phyloP scores from a whole-genome alignment of 2,113 vertebrate genomes.

The Zosterops borbonicus region DNA sequence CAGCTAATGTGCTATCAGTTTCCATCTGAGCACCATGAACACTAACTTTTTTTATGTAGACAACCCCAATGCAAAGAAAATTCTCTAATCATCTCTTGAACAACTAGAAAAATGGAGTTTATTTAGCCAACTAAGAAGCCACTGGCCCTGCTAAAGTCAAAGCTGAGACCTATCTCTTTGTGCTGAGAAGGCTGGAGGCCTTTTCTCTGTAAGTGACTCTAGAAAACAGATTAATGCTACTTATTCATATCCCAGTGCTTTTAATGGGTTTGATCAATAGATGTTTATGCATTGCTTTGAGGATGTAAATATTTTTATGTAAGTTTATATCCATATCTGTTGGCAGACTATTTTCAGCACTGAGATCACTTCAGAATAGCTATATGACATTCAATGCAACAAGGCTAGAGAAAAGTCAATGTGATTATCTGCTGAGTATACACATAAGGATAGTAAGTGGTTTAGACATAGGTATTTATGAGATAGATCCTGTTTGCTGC shows the following conservation, averaged over 20 bases:
- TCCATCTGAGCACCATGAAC: background rate
- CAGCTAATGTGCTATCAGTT: background rate
- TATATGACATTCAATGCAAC: constrained; percentile 7
- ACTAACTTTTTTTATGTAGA: background rate
- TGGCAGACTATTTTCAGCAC: background rate
- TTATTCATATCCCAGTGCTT: background rate
- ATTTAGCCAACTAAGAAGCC: background rate
- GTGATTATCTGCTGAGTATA: constrained; percentile 8
- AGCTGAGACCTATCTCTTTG: background rate
- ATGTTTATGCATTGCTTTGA: background rate
- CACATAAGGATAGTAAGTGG: background rate
- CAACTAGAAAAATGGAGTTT: background rate
- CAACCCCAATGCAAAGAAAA: background rate
- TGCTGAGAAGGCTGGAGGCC: background rate
- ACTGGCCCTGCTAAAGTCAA: background rate
- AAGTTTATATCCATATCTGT: constrained; percentile 6
- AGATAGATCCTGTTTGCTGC: background rate
- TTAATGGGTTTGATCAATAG: background rate
- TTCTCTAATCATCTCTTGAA: background rate
- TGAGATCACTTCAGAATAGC: constrained; percentile 16
- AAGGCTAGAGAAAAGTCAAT: background rate
- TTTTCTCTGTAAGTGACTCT: background rate
- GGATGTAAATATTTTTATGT: background rate
- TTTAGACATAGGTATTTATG: constrained; percentile 7
- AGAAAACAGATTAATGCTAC: background rate